Evolutionary conservation across 2,797 vertebrate genomes (phyloP), one percentile per base, ranked within the genome.

Genomic region (Phoeniculus purpureus): DNA sequence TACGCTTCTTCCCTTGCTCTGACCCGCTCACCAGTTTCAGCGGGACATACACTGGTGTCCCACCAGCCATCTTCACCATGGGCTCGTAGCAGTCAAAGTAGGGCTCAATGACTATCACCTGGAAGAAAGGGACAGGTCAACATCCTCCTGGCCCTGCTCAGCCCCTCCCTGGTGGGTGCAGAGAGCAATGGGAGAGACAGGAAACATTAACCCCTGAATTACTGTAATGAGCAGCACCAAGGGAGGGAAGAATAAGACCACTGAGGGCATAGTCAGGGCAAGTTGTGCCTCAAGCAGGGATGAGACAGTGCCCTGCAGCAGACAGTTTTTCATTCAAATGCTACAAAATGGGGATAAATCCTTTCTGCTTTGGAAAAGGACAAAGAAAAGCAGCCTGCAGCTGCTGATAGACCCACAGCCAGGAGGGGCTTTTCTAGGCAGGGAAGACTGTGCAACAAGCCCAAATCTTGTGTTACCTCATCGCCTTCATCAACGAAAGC

Each of bases 81-180:
- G 98, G 96, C 87, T 99, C 98, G 29, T 99, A 99, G 97, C 99
- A 99, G 96, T 99, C 99, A 2, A 99, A 99, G 93, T 97, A 99
- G 2, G 99, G 99, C 85, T 99, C 99, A 6, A 99, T 96, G 82
- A 99, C 98, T 94, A 99, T 98, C 66, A 99, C 99, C 99, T 99
- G 94, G 40, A 91, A 90, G 54, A 85, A 65, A 70, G 58, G 26
- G 43, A 89, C 5, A 31, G 4, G 17, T 81, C 64, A 85, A 27
- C 15, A 26, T 12, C 16, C 16, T 87, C 70, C n/a, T 54, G 59
- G n/a, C 34, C 23, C 65, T 75, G 61, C 40, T 67, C 65, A 90
- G 45, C 54, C 32, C n/a, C 65, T 68, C 60, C 52, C 76, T 58
- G 52, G 34, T 1, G 5, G 34, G 6, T 54, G 50, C 14, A 19